These are phyloP conservation scores for Myoxocephalus aenaeus DNA, from an alignment of 2,797 vertebrate species.

Conservation along the genomic window DNA sequence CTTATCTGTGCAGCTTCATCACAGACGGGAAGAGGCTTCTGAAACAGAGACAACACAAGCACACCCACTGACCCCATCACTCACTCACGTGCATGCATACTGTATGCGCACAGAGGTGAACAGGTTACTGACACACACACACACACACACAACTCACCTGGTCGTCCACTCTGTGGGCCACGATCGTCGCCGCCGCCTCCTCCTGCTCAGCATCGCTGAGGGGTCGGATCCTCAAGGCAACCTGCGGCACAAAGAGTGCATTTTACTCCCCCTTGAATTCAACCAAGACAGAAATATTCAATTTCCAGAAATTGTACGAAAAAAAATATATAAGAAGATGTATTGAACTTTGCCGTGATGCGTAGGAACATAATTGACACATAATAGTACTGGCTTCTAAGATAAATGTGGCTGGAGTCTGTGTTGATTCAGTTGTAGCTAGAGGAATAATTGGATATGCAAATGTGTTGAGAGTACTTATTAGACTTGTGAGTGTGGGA, in stretches of 20 bases:
- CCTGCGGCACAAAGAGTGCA: slow-evolving; percentile 75
- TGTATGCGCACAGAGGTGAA: slow-evolving; percentile 28
- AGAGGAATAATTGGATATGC: not conserved
- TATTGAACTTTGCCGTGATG: not conserved
- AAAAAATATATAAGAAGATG: not conserved
- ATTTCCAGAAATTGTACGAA: slow-evolving; percentile 8
- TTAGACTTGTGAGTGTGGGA: not conserved
- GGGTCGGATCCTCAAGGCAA: slow-evolving; percentile 92
- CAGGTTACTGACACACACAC: slow-evolving; percentile 27
- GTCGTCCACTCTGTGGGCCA: slow-evolving; percentile 90
- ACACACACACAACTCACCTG: slow-evolving; percentile 84
- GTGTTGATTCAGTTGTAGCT: not conserved
- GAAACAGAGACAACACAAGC: slow-evolving; percentile 38
- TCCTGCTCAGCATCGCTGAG: slow-evolving; percentile 90
- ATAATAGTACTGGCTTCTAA: not conserved
- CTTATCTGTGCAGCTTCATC: slow-evolving; percentile 50
- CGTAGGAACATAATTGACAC: not conserved
- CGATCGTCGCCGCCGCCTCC: slow-evolving; percentile 88
- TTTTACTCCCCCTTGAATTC: slow-evolving; percentile 20
- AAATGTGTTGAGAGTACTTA: not conserved
- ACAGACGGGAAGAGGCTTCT: slow-evolving; percentile 35
- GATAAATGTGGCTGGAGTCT: not conserved
- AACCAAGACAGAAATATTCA: not conserved
- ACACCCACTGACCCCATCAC: slow-evolving; percentile 37
- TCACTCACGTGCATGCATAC: slow-evolving; percentile 41